Conservation (phyloP, 2,113 vertebrate genomes). For the Calonectris borealis region DNA sequence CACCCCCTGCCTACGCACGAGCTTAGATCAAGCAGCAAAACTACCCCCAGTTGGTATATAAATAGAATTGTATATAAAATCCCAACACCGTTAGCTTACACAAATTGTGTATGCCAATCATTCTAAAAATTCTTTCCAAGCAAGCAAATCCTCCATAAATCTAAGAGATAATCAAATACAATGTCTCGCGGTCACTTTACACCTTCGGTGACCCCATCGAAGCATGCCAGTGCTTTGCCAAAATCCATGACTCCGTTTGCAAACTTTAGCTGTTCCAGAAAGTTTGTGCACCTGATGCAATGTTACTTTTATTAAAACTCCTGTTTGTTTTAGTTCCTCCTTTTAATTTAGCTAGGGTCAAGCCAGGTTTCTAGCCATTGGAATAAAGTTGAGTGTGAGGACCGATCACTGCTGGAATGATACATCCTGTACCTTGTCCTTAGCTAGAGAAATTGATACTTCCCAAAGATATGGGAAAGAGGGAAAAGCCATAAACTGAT, state of each 20-base stretch:
- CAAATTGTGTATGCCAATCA: constrained; percentile 51
- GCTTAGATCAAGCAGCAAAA: not conserved
- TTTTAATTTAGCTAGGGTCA: constrained; percentile 4
- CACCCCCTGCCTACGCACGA: not conserved
- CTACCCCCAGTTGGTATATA: not conserved
- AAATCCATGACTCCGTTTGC: constrained; percentile 11
- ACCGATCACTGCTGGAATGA: not conserved
- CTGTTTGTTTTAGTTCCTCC: not conserved
- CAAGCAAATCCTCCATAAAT: constrained; percentile 47
- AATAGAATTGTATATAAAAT: constrained; percentile 40
- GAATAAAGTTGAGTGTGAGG: not conserved
- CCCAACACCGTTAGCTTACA: not conserved
- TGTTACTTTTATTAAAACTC: constrained; percentile 1
- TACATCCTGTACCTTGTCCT: not conserved
- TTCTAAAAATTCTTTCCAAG: constrained; percentile 67
- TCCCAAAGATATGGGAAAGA: not conserved
- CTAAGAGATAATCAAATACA: constrained; percentile 44
- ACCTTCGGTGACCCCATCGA: constrained; percentile 23
- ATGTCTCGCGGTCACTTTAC: constrained; percentile 1
- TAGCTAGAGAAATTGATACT: not conserved
- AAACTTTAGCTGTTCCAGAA: constrained; percentile 20
- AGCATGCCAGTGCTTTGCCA: constrained; percentile 19
- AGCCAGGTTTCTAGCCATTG: not conserved
- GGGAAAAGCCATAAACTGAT: not conserved
- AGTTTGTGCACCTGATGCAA: constrained; percentile 8